phyloP scores from a whole-genome alignment of 2,888 invertebrate genomes.

The Drosophila ochracea region DNA sequence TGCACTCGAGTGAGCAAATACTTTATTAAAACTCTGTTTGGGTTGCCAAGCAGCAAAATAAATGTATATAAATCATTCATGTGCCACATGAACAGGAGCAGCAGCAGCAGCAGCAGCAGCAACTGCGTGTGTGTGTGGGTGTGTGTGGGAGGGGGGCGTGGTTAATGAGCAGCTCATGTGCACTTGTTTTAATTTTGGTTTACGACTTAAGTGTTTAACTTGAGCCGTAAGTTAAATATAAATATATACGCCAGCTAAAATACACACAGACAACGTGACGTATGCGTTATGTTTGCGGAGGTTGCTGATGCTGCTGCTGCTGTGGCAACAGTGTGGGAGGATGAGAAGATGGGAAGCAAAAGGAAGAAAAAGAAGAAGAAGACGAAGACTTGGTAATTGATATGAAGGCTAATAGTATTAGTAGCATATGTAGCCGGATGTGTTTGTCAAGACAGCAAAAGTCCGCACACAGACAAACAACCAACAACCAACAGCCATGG shows the following conservation, averaged over 20 bases:
- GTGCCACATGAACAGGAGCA: conserved; percentile 12
- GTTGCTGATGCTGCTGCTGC: background rate
- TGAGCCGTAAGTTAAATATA: conserved; percentile 55
- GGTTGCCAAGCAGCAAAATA: conserved; percentile 29
- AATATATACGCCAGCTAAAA: conserved; percentile 11
- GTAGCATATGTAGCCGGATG: conserved; percentile 36
- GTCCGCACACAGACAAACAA: conserved; percentile 4
- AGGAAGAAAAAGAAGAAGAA: too few species aligned
- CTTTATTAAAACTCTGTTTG: conserved; percentile 77
- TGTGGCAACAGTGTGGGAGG: conserved; percentile 1
- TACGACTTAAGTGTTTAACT: conserved; percentile 63
- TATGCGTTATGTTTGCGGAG: conserved; percentile 54
- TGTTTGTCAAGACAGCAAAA: conserved; percentile 45
- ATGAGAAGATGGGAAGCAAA: background rate
- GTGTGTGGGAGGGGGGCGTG: conserved; percentile 19
- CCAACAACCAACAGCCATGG: background rate
- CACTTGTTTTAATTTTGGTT: conserved; percentile 62
- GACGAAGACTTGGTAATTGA: conserved; percentile 50
- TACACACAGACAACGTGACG: conserved; percentile 45
- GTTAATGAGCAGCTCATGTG: conserved; percentile 66
- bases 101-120: conserved; percentile 11
- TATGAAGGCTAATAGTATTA: conserved; percentile 64
- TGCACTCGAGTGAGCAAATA: conserved; percentile 76
- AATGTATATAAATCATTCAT: conserved; percentile 54
- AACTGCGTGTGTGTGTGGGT: conserved; percentile 7